These are phyloP conservation scores for Cynopterus sphinx DNA, from an alignment of 2,797 vertebrate species.

Conservation along the genomic window DNA sequence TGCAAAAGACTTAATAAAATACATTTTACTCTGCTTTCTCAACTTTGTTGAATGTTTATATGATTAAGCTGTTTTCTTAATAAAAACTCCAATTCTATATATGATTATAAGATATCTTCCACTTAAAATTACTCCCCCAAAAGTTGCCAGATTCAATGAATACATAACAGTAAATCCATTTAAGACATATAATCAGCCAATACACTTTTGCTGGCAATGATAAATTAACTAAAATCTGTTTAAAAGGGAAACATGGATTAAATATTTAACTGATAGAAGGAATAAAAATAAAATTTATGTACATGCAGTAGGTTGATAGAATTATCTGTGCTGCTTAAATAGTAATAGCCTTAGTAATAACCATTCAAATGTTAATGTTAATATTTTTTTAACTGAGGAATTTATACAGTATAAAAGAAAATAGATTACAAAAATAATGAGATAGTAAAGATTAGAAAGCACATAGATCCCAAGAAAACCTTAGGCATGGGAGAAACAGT, in stretches of 20 bases:
- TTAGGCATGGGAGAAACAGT: background rate
- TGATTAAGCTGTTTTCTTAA: background rate
- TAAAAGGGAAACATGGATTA: background rate
- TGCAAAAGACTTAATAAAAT: background rate
- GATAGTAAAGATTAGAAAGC: background rate
- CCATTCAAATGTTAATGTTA: background rate
- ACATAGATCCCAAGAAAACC: background rate
- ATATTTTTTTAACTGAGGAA: background rate
- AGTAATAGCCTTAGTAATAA: background rate
- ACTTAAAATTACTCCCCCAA: background rate
- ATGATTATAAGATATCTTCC: background rate
- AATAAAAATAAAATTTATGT: background rate
- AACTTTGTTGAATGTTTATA: background rate
- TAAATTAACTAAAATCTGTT: constrained; percentile 1
- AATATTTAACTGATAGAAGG: background rate
- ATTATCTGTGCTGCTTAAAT: background rate
- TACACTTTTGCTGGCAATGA: background rate
- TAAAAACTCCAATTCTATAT: background rate
- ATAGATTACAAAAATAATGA: background rate
- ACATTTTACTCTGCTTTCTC: background rate
- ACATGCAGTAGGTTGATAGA: background rate
- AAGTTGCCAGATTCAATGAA: background rate
- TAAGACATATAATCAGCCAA: background rate
- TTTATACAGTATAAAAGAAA: background rate
- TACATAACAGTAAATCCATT: background rate